These are phyloP conservation scores for Amphipoea lucens DNA, from an alignment of 2,888 invertebrate genomes.

Conservation along the genomic window DNA sequence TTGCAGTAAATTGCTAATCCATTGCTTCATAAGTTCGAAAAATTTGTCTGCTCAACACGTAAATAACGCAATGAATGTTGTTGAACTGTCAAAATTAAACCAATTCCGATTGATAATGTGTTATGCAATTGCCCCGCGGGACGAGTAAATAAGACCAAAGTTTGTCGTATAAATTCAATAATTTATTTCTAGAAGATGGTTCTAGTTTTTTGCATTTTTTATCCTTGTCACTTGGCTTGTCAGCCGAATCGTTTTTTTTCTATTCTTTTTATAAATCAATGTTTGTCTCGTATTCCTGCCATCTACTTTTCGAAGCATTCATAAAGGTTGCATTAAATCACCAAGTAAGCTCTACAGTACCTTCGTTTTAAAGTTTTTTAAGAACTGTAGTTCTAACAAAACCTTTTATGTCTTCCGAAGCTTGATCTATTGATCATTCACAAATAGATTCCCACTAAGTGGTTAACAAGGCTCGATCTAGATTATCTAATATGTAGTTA, in stretches of 20 bases:
- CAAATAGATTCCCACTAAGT: not conserved
- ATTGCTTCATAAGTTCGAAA: too few relatives aligned
- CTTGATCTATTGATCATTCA: not conserved
- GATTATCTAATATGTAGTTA: slow-evolving; percentile 9
- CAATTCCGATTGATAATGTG: too few relatives aligned
- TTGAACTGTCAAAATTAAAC: too few relatives aligned
- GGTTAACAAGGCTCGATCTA: slow-evolving; percentile 4
- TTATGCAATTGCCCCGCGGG: too few relatives aligned
- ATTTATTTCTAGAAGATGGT: not conserved
- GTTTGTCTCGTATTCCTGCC: not conserved
- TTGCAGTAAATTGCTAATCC: too few relatives aligned
- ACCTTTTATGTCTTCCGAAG: not conserved
- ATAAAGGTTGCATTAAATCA: not conserved
- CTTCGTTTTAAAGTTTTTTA: not conserved
- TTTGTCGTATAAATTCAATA: not conserved
- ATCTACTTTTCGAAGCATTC: not conserved
- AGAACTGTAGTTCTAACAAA: not conserved
- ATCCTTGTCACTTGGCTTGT: not conserved
- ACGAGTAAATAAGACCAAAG: not conserved
- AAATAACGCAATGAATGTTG: too few relatives aligned
- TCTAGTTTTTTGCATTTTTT: not conserved
- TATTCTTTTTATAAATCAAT: not conserved
- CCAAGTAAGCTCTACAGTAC: not conserved
- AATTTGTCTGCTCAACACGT: too few relatives aligned
- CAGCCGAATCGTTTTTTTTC: not conserved